phyloP scores from a whole-genome alignment of 2,888 invertebrate genomes.

The Hartigia nigra region DNA sequence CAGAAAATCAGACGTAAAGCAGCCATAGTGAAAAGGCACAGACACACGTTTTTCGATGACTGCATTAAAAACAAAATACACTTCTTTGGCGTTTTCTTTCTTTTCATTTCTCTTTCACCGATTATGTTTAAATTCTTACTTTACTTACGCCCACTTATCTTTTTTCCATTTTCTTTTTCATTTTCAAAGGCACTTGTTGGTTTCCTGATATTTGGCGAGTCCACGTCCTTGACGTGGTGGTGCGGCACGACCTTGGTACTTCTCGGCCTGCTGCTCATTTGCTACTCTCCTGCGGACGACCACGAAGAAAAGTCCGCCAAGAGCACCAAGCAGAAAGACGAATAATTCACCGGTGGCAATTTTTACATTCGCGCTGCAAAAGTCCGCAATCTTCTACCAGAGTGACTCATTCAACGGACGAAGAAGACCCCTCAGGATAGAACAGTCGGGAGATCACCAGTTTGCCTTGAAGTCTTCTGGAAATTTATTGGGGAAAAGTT shows the following conservation, averaged over 20 bases:
- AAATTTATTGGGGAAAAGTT: neutral
- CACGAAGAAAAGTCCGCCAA: neutral
- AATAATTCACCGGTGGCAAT: constrained; percentile 25
- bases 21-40: neutral
- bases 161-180: constrained; percentile 47
- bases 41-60: neutral
- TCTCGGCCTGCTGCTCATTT: constrained; percentile 75
- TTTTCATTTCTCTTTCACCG: constrained; percentile 1
- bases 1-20: neutral
- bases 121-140: constrained; percentile 7
- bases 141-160: constrained; percentile 3
- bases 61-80: neutral
- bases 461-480: neutral
- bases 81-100: constrained; percentile 1
- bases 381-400: constrained; percentile 1
- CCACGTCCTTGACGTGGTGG: constrained; percentile 78
- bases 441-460: neutral
- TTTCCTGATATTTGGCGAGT: constrained; percentile 76
- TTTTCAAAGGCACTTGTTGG: constrained; percentile 77
- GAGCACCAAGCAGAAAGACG: constrained; percentile 17
- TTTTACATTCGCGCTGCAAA: constrained; percentile 32
- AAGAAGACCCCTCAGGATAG: neutral
- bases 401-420: neutral
- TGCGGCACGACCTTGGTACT: constrained; percentile 77
- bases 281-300: constrained; percentile 33